Evolutionary conservation across 2,113 vertebrate species (phyloP), one percentile per base, ranked within the genome.

Genomic region (Fukomys damarensis): DNA sequence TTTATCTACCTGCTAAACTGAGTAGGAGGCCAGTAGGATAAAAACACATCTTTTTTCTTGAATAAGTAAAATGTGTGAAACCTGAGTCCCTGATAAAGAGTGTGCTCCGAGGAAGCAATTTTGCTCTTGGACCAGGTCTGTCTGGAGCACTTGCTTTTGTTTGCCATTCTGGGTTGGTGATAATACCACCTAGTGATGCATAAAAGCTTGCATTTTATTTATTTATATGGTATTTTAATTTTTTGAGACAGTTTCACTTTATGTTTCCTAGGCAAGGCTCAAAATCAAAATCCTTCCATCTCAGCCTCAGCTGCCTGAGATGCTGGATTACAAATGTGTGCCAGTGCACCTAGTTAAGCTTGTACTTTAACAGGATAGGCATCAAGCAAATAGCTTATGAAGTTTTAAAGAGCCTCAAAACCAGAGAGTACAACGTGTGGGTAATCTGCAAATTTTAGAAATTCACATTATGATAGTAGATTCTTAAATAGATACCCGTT

Each of bases 381-480:
- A 63, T 80, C 52, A 92, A 63, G 79, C 20, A 72, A 82, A 86
- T 32, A 91, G 16, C 56, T 30, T 19, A 56, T 72, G 28, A 46
- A 8, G 43, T 92, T 92, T 68, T 68, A 92, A 66, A 41, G n/a
- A 84, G 26, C 20, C 56, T 91, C 49, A 46, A 24, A 96, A 81
- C 52, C 35, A 94, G 38, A 68, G 41, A 82, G 58, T 79, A 2
- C 3, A 85, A 26, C 28, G 17, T 70, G 43, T 84, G 12, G 4
- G 16, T 49, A 74, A 38, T 86, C 70, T 46, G 92, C 41, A 86
- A 95, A 94, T 14, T 90, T 81, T 56, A 66, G 80, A 89, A 43
- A 30, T 76, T 61, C 79, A 7, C 49, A 46, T 13, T 85, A 26
- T 26, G 41, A 87, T 10, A 14, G 77, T 54, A 85, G 43, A 77